phyloP scores from a whole-genome alignment of 2,113 vertebrate genomes.

The Neogobius melanostomus region DNA sequence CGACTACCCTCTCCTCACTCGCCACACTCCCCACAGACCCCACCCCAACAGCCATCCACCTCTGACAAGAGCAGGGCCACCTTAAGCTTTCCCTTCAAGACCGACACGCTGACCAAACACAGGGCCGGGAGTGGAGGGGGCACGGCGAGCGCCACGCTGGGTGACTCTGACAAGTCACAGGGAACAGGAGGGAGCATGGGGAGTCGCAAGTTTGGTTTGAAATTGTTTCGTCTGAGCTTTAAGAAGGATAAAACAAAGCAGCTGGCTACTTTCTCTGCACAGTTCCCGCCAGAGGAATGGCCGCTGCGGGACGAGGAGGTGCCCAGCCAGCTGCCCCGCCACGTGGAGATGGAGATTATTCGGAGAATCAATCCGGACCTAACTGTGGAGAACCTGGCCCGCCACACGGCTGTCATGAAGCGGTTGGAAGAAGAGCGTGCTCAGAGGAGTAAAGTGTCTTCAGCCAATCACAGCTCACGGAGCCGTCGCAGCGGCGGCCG shows the following conservation, averaged over 20 bases:
- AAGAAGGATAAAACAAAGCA: slow-evolving; percentile 98
- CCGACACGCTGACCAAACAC: slow-evolving; percentile 90
- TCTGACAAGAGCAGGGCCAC: slow-evolving; percentile 93
- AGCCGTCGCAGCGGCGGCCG: slow-evolving; percentile 88
- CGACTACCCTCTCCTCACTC: slow-evolving; percentile 81
- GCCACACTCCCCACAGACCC: slow-evolving; percentile 81
- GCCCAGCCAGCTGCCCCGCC: slow-evolving; percentile 90
- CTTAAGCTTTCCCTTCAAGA: slow-evolving; percentile 92
- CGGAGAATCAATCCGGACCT: slow-evolving; percentile 96
- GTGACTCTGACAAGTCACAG: slow-evolving; percentile 64
- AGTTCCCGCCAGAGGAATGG: slow-evolving; percentile 98
- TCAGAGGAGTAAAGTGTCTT: slow-evolving; percentile 90
- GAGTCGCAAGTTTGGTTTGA: slow-evolving; percentile 92
- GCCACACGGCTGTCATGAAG: slow-evolving; percentile 98
- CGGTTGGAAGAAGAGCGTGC: slow-evolving; percentile 96
- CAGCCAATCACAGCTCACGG: slow-evolving; percentile 90
- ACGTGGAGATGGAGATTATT: slow-evolving; percentile 98
- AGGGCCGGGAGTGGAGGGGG: slow-evolving; percentile 69
- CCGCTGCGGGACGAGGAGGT: slow-evolving; percentile 92
- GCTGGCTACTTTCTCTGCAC: slow-evolving; percentile 93
- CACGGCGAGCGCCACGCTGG: slow-evolving; percentile 16
- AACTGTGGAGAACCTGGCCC: slow-evolving; percentile 95
- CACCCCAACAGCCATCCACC: slow-evolving; percentile 76
- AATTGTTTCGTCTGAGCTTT: slow-evolving; percentile 95
- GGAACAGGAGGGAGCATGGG: slow-evolving; percentile 44